Percentiles rank a stretch among this genome's conserved stretches.
phyloP scores from a whole-genome alignment of 2,797 vertebrate genomes.

The Sebastes elongatus region DNA sequence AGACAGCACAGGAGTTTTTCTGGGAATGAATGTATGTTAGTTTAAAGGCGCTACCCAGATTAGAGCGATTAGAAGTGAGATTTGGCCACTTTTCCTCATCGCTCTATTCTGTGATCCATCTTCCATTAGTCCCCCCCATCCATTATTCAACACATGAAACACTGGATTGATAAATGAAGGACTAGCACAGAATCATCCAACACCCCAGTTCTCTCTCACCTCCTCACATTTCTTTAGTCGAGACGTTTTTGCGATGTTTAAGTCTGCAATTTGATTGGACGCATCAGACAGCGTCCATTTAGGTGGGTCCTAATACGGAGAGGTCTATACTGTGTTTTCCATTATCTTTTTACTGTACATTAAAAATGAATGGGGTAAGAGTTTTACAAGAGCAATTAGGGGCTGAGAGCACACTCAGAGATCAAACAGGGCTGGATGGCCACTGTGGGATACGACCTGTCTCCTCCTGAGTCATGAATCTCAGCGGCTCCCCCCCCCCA shows the following conservation, averaged over 20 bases:
- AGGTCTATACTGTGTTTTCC: slow-evolving; percentile 57
- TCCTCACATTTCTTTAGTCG: slow-evolving; percentile 44
- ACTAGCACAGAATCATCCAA: slow-evolving; percentile 48
- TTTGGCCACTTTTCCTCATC: slow-evolving; percentile 50
- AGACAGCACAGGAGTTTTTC: slow-evolving; percentile 17
- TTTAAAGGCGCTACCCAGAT: slow-evolving; percentile 33
- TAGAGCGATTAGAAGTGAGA: slow-evolving; percentile 44
- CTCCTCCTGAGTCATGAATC: slow-evolving; percentile 48
- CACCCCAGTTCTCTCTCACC: slow-evolving; percentile 47
- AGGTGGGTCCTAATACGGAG: slow-evolving; percentile 32
- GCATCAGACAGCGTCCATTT: slow-evolving; percentile 47
- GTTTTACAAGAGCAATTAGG: slow-evolving; percentile 82
- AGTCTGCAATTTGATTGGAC: slow-evolving; percentile 56
- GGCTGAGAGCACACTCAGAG: slow-evolving; percentile 72
- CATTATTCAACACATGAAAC: slow-evolving; percentile 77
- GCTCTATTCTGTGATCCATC: slow-evolving; percentile 52
- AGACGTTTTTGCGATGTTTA: slow-evolving; percentile 58
- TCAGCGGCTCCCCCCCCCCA: background rate
- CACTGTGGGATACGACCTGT: slow-evolving; percentile 49
- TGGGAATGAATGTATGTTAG: slow-evolving; percentile 29
- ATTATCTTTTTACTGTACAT: slow-evolving; percentile 83
- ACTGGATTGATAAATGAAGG: slow-evolving; percentile 74
- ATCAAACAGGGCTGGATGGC: slow-evolving; percentile 65
- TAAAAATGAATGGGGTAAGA: slow-evolving; percentile 80
- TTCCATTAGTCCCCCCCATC: slow-evolving; percentile 75